Percentiles rank a stretch among this genome's conserved stretches.
These are phyloP conservation scores for Gymnobelideus leadbeateri DNA, from an alignment of 2,113 vertebrate genomes.

Conservation along the genomic window DNA sequence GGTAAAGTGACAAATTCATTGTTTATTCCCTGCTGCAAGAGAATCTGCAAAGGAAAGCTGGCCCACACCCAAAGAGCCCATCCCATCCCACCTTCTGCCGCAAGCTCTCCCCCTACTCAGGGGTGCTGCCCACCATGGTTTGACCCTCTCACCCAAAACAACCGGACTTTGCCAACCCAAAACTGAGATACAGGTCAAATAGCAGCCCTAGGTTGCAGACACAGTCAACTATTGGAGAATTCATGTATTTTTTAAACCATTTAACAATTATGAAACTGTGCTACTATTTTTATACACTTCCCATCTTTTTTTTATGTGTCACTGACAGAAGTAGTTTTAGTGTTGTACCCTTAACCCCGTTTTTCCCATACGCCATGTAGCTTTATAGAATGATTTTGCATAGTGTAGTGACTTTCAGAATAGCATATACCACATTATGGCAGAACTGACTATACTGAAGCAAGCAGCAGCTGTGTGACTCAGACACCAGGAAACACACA, in stretches of 20 bases:
- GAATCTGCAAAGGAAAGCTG: background rate
- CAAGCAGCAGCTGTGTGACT: background rate
- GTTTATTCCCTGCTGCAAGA: background rate
- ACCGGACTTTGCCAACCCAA: background rate
- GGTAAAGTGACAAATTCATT: background rate
- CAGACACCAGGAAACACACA: background rate
- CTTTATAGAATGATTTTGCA: background rate
- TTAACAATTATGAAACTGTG: background rate
- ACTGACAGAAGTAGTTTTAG: background rate
- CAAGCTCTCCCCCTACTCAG: background rate
- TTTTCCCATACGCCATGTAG: background rate
- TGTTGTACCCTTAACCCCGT: background rate
- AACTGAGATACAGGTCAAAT: background rate
- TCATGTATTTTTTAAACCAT: background rate
- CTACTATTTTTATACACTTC: background rate
- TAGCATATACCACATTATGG: background rate
- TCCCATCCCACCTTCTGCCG: background rate
- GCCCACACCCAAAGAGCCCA: background rate
- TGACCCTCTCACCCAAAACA: background rate
- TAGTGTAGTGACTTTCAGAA: background rate
- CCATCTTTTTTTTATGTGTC: background rate
- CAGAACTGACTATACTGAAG: background rate
- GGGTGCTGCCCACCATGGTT: background rate
- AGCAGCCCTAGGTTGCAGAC: background rate
- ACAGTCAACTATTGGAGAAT: background rate